Conservation (phyloP, 2,113 vertebrate genomes). For the Leptodactylus fuscus region DNA sequence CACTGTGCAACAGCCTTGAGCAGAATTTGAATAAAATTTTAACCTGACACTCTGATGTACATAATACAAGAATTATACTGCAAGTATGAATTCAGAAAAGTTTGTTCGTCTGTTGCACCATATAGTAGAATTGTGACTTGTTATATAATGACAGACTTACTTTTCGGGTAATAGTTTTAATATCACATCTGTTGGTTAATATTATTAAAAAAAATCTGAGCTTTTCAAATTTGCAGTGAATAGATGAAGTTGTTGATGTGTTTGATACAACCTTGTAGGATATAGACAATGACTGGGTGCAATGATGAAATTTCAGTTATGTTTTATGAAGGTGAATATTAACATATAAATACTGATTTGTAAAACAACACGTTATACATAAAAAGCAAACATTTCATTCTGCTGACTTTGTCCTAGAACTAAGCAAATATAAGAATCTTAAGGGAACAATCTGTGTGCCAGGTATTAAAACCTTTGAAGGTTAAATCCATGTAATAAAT, state of each 20-base stretch:
- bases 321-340: not conserved
- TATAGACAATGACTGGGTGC: not conserved
- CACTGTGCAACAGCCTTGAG: no score
- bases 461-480: conserved; percentile 40
- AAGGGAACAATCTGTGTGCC: conserved; percentile 14
- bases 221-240: no score
- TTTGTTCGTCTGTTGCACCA: no score
- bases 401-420: conserved; percentile 1
- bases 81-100: no score
- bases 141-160: no score
- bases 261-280: not conserved
- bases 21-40: no score
- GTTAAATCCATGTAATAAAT: conserved; percentile 21
- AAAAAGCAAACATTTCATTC: conserved; percentile 30
- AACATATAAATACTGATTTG: not conserved
- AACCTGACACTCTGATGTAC: no score
- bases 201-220: no score
- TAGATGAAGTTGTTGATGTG: not conserved
- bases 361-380: not conserved
- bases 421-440: conserved; percentile 31
- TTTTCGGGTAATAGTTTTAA: no score
- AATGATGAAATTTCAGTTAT: not conserved
- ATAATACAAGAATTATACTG: no score
- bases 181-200: no score
- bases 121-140: no score